These are phyloP conservation scores for Anguilla rostrata DNA, from an alignment of 2,113 vertebrate genomes.

Conservation along the genomic window DNA sequence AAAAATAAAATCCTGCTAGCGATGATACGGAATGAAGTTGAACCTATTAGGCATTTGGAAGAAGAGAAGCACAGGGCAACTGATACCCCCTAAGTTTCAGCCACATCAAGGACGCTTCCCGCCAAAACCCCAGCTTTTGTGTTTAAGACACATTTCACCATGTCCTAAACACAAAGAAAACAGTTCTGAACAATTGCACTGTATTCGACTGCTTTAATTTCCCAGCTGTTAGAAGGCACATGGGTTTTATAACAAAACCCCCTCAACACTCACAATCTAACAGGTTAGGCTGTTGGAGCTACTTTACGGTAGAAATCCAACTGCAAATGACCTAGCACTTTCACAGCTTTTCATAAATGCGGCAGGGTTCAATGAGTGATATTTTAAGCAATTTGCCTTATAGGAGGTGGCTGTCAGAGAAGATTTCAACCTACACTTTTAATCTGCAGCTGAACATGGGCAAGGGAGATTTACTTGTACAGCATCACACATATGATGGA, in stretches of 20 bases:
- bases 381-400: constrained; percentile 28
- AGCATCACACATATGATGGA: constrained; percentile 27
- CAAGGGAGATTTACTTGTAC: constrained; percentile 15
- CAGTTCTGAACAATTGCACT: background rate
- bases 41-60: background rate
- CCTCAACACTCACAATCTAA: background rate
- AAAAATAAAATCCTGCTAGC: background rate
- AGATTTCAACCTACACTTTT: constrained; percentile 29
- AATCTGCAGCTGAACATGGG: constrained; percentile 21
- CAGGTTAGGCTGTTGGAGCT: background rate
- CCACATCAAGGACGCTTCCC: background rate
- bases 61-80: background rate
- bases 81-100: background rate
- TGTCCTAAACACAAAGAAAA: background rate
- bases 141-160: background rate
- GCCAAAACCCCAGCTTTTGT: background rate
- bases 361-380: constrained; percentile 12
- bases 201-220: background rate
- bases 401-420: constrained; percentile 24
- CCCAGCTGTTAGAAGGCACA: background rate
- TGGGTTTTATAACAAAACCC: background rate
- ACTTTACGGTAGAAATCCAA: constrained; percentile 15
- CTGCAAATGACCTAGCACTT: constrained; percentile 16
- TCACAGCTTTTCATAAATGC: background rate
- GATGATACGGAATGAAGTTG: background rate